These are phyloP conservation scores for Archivesica marissinica DNA, from an alignment of 1,140 invertebrate species.

Conservation along the genomic window DNA sequence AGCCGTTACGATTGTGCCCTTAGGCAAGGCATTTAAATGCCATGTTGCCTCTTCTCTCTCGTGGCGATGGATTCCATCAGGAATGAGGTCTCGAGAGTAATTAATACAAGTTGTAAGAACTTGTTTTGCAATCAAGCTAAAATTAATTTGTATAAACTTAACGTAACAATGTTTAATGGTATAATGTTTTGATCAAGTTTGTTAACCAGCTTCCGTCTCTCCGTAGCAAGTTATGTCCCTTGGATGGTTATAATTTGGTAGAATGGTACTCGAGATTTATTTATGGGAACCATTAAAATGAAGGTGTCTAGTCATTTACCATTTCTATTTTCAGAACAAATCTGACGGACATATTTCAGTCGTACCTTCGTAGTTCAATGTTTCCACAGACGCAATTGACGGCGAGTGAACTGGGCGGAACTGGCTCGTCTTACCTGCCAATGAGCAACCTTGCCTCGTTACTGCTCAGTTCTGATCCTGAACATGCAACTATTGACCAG, in stretches of 20 bases:
- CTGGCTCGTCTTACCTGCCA: neutral
- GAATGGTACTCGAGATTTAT: neutral
- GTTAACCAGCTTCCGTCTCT: too few relatives aligned
- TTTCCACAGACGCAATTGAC: slow-evolving; percentile 14
- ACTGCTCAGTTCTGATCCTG: slow-evolving; percentile 66
- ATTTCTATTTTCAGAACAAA: neutral
- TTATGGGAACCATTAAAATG: neutral
- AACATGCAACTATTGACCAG: neutral
- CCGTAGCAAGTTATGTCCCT: too few relatives aligned
- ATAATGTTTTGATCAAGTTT: too few relatives aligned
- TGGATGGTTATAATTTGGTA: neutral
- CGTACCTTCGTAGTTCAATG: slow-evolving; percentile 12
- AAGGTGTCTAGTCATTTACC: neutral
- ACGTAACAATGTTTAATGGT: too few relatives aligned
- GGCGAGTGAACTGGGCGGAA: neutral
- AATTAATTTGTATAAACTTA: too few relatives aligned
- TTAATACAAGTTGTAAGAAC: too few relatives aligned
- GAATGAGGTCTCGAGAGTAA: too few relatives aligned
- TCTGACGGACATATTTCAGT: slow-evolving; percentile 43
- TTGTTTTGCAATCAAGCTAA: too few relatives aligned
- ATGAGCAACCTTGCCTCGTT: slow-evolving; percentile 68
- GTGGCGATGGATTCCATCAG: too few relatives aligned
- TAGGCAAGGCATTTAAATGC: too few relatives aligned
- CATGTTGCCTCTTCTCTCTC: too few relatives aligned
- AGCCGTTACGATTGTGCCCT: too few relatives aligned